Evolutionary conservation across 1,140 invertebrate genomes (phyloP), one percentile per base, ranked within the genome.

Genomic region (Zaprionus nigranus): DNA sequence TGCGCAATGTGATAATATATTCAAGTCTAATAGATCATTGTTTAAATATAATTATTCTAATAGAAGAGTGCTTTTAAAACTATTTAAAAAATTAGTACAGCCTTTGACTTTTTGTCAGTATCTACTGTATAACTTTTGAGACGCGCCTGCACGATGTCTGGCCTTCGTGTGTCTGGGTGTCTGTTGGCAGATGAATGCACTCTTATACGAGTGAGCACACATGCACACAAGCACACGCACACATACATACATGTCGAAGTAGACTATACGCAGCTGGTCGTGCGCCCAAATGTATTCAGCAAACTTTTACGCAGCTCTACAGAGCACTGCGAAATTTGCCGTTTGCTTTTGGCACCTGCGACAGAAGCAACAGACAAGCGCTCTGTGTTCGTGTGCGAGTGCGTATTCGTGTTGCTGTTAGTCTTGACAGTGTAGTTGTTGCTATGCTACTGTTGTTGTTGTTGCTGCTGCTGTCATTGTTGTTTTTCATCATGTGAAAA

Each of bases 331-430:
- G 11, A 75, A 81, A 46, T 71, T 81, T 71, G 61, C 43, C 68
- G 71, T 72, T 57, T 79, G 75, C 65, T 82, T 78, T 87, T 87
- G 76, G 65, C 79, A 82, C 71, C 75, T 82, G 83, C 76, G 79
- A 54, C 51, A 68, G 68, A 59, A 61, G 56, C 76, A 65, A 68
- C 67, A 81, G 78, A 77, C 63, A 78, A 80, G 70, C 73, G 70
- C 73, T 78, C 49, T 17, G 20, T 51, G 11, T 12, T 11, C 12
- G 46, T 51, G 46, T 51, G 46, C 11, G 46, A 22, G 66, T 49
- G 36, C 54, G 43, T 63, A 38, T 59, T 78, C 13, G 22, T 34
- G 70, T 36, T 72, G 57, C 24, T 53, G 57, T 20, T 30, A 30
- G 30, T 57, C 24, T 34, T 62, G n/a, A 30, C 28, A 30, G 28